These are phyloP conservation scores for Siniperca scherzeri DNA, from an alignment of 2,797 vertebrate genomes.

Conservation along the genomic window DNA sequence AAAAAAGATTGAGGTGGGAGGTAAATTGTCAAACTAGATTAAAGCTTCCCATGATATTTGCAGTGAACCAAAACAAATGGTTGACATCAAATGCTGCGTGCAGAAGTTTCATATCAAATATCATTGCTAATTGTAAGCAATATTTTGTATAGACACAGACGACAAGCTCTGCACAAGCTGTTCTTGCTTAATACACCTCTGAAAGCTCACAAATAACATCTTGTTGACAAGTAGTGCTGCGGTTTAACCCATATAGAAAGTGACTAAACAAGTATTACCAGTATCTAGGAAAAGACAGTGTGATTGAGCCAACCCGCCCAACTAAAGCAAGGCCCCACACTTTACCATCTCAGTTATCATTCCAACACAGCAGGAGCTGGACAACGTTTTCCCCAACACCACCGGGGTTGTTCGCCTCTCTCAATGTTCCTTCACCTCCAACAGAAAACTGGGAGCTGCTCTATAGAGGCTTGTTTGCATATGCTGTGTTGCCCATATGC, in stretches of 20 bases:
- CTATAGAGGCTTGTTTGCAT: slow-evolving; percentile 24
- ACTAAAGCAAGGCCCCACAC: background rate
- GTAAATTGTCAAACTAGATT: background rate
- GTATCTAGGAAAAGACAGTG: slow-evolving; percentile 3
- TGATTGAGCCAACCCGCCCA: background rate
- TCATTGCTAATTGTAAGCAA: background rate
- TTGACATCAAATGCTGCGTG: background rate
- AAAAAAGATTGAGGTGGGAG: background rate
- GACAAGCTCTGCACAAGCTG: background rate
- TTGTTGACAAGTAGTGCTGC: slow-evolving; percentile 47
- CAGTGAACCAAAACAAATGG: slow-evolving; percentile 7
- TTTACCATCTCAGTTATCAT: slow-evolving; percentile 57
- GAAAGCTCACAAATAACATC: slow-evolving; percentile 16
- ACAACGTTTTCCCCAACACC: slow-evolving; percentile 31
- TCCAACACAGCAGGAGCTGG: slow-evolving; percentile 43
- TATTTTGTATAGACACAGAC: background rate
- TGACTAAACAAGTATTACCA: slow-evolving; percentile 71
- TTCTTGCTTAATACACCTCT: background rate
- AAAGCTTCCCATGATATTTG: background rate
- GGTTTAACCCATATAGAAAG: slow-evolving; percentile 46
- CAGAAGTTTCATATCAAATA: background rate
- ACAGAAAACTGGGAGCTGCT: background rate
- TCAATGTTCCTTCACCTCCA: slow-evolving; percentile 2
- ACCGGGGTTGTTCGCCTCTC: slow-evolving; percentile 4
- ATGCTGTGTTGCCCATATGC: slow-evolving; percentile 15